A percentile compares a stretch with the other conserved stretches of the same genome.
Conservation (phyloP, 2,888 invertebrate species). For the Plemyria rubiginata region DNA sequence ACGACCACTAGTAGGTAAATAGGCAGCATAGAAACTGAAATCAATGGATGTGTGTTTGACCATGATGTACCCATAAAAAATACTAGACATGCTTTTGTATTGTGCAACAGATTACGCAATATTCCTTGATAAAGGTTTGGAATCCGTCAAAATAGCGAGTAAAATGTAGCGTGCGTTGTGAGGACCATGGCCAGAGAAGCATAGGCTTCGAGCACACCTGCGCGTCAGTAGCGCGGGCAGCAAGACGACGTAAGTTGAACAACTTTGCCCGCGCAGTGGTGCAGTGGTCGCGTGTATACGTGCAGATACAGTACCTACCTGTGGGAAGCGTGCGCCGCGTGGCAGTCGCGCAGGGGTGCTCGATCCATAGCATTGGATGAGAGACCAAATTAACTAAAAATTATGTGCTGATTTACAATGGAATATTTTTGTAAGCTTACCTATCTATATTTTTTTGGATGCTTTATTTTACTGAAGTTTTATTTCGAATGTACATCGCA, state of each 20-base stretch:
- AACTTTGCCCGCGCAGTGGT: no score
- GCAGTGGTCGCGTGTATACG: no score
- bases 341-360: no score
- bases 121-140: slow-evolving; percentile 9
- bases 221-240: no score
- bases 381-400: slow-evolving; percentile 22
- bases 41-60: slow-evolving; percentile 17
- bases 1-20: slow-evolving; percentile 8
- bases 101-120: slow-evolving; percentile 8
- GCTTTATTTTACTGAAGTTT: slow-evolving; percentile 51
- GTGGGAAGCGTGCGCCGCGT: no score
- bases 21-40: slow-evolving; percentile 9
- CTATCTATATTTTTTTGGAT: slow-evolving; percentile 52
- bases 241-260: no score
- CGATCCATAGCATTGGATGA: not conserved
- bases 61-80: slow-evolving; percentile 5
- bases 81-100: slow-evolving; percentile 11
- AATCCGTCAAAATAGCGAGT: slow-evolving; percentile 15
- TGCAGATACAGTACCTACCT: no score
- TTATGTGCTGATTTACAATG: slow-evolving; percentile 39
- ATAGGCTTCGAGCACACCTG: no score
- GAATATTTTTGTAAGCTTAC: slow-evolving; percentile 42
- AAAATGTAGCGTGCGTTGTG: slow-evolving; percentile 12
- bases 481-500: slow-evolving; percentile 51
- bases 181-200: slow-evolving; percentile 15